Conservation (phyloP, 2,797 vertebrate species). For the Pipistrellus nathusii region DNA sequence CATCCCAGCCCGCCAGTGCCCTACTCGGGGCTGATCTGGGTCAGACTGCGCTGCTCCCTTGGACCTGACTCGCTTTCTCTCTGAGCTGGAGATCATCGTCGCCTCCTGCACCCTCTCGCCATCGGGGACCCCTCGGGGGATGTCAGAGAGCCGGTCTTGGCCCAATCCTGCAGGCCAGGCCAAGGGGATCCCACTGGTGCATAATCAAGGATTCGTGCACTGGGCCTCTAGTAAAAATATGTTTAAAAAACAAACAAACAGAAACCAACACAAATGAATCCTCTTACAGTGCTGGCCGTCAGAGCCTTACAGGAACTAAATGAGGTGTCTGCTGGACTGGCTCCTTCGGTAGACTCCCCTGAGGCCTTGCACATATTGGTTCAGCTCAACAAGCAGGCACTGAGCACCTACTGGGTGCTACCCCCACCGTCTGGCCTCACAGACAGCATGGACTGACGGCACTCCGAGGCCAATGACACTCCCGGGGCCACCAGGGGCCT, state of each 20-base stretch:
- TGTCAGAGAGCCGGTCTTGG: no score
- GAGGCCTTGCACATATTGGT: not conserved
- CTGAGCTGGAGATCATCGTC: not conserved
- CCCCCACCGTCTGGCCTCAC: not conserved
- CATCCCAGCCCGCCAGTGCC: no score
- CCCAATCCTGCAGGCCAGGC: no score
- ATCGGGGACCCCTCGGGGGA: no score
- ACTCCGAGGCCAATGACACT: not conserved
- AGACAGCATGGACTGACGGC: not conserved
- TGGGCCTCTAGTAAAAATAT: no score
- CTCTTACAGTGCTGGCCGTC: not conserved
- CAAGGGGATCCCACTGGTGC: no score
- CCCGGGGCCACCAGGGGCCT: fast-evolving
- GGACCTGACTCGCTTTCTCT: not conserved
- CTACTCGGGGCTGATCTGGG: not conserved
- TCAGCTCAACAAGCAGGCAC: not conserved
- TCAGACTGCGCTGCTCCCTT: fast-evolving
- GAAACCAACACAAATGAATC: not conserved
- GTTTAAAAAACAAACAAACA: no score
- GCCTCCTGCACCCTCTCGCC: no score
- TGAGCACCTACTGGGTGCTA: not conserved
- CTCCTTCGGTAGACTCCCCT: not conserved
- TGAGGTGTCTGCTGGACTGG: not conserved
- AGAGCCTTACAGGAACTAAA: not conserved
- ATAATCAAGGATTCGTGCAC: no score